Evolutionary conservation across 2,113 vertebrate genomes (phyloP).

Genomic region (Fulmarus glacialis): DNA sequence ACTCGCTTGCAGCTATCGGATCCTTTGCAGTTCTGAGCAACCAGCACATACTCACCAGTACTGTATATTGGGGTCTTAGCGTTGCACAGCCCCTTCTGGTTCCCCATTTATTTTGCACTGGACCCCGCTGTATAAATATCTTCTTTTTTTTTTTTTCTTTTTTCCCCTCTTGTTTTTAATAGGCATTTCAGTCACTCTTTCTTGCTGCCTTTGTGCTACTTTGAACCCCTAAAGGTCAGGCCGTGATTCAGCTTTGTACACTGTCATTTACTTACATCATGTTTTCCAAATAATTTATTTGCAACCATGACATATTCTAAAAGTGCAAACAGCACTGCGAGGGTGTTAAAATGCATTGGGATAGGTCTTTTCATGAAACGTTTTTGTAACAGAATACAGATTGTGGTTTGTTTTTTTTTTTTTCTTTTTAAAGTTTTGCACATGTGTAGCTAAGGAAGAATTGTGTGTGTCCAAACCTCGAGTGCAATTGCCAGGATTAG

Average conservation of each 20-base stretch:
- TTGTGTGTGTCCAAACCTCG: neutral
- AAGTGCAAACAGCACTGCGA: neutral
- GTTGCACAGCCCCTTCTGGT: neutral
- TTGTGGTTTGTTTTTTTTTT: neutral
- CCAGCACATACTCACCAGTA: neutral
- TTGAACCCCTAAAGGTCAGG: conserved; percentile 30
- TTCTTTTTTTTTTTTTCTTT: neutral
- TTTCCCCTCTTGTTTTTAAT: neutral
- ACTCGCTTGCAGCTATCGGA: neutral
- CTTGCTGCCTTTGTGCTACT: conserved; percentile 45
- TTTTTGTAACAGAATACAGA: neutral
- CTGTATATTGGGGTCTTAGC: neutral
- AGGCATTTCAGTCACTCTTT: conserved; percentile 49
- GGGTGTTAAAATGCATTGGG: neutral
- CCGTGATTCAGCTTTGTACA: neutral
- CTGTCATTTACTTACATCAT: neutral
- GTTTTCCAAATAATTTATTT: conserved; percentile 55
- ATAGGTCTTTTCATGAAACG: neutral
- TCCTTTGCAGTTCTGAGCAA: conserved; percentile 8
- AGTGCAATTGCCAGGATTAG: neutral
- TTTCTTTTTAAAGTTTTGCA: conserved; percentile 49
- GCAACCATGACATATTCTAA: neutral
- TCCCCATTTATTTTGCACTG: conserved; percentile 68
- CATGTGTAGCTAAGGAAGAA: conserved; percentile 15
- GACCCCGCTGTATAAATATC: conserved; percentile 8